Base-by-base conservation (phyloP, 2,113 vertebrate species). In the Tympanuchus pallidicinctus region DNA sequence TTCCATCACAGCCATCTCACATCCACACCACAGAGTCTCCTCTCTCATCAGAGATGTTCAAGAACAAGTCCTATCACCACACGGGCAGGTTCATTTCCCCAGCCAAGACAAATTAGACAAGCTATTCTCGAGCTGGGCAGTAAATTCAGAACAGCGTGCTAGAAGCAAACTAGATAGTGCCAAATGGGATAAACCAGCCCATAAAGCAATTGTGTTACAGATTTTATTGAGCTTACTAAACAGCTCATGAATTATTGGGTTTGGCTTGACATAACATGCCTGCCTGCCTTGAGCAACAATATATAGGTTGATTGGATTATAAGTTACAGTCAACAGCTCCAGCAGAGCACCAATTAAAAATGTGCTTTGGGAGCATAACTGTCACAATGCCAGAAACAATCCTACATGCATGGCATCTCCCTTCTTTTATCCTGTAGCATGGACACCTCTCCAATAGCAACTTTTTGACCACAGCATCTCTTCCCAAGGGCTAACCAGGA, bases 311-410 rank as follows among this genome's bases (percentile, higher is more conserved):
- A 92, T 70, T 84, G 59, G 77, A 54, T 87, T 84, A 73, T 73
- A 89, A 94, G 87, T 82, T 50, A 21, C 48, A 92, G 52, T 28
- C 84, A 93, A 77, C 76, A 81, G 13, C 63, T 72, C 8, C 8
- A 75, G 80, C 52, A 69, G 16, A 22, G 48, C 20, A n/a, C 43
- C 72, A 82, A 95, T 86, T 59, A 90, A 89, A 84, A 87, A 43
- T 16, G 47, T 75, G 70, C 63, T 92, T 22, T 8, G 71, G 81
- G 52, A 92, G 70, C 36, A 6, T 45, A 42, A 88, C 83, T 64
- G 43, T 36, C 75, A 22, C 34, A 48, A 40, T 0, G 25, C 28
- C 50, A 83, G 25, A 57, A 75, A 47, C 2, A 82, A 27, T 6
- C 25, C 69, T n/a, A 75, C 20, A 20, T 24, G 71, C 20, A 18